A percentile compares a stretch with the other conserved stretches of the same genome.
Evolutionary conservation across 2,888 invertebrate species (phyloP).

Genomic region (Diarsia dahlii): DNA sequence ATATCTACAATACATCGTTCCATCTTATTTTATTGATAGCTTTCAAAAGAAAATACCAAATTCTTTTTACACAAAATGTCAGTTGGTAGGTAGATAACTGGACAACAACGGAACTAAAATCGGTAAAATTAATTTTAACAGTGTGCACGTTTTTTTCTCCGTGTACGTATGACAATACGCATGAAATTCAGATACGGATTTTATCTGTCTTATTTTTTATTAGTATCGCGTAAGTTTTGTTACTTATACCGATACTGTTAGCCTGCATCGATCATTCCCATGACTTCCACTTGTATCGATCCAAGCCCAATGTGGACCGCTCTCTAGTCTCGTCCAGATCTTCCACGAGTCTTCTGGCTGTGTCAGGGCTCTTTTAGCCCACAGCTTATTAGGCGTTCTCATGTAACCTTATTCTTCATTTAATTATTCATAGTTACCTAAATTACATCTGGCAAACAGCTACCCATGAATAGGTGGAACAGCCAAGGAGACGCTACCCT

Average conservation of each 20-base stretch:
- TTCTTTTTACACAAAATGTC: constrained; percentile 1
- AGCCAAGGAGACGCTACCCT: not conserved
- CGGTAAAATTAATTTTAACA: constrained; percentile 27
- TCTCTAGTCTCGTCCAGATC: no score
- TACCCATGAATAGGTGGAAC: not conserved
- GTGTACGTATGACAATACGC: constrained; percentile 6
- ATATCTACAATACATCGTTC: constrained; percentile 23
- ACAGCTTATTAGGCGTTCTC: no score
- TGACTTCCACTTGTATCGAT: no score
- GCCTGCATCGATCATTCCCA: no score
- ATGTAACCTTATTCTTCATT: no score
- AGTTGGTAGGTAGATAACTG: not conserved
- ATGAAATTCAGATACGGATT: constrained; percentile 13
- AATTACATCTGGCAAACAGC: not conserved
- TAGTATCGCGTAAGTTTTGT: no score
- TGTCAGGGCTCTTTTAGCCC: no score
- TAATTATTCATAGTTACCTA: no score
- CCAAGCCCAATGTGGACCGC: no score
- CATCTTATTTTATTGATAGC: constrained; percentile 2
- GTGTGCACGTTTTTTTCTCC: constrained; percentile 8
- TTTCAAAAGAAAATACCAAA: constrained; percentile 9
- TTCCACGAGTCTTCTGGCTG: no score
- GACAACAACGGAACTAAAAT: constrained; percentile 29
- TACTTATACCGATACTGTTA: no score
- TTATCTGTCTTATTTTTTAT: constrained; percentile 22